These are phyloP conservation scores for Sebastes oblongus DNA, from an alignment of 2,797 vertebrate species.

Conservation along the genomic window DNA sequence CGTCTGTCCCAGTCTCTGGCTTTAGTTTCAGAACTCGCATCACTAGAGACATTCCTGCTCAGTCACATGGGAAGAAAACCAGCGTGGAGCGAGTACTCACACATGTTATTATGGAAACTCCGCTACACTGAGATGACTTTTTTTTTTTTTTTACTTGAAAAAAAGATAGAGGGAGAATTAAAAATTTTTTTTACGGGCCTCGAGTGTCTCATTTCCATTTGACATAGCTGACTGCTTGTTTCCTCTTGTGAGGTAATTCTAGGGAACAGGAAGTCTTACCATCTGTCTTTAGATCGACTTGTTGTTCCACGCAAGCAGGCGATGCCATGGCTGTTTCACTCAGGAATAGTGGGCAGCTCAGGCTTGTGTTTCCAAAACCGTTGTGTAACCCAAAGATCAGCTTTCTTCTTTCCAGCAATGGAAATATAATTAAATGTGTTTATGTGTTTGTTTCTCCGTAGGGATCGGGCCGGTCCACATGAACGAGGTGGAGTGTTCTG, in stretches of 20 bases:
- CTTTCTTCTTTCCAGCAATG: not conserved
- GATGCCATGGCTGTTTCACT: not conserved
- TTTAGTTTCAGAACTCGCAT: constrained; percentile 20
- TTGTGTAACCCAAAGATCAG: constrained; percentile 1
- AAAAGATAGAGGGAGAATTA: not conserved
- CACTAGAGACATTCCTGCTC: constrained; percentile 43
- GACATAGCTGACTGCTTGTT: constrained; percentile 33
- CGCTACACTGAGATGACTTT: not conserved
- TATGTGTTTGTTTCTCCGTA: constrained; percentile 47
- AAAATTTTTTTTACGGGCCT: constrained; percentile 15
- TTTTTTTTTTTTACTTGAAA: constrained; percentile 1
- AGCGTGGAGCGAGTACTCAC: constrained; percentile 20
- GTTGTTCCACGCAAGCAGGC: constrained; percentile 12
- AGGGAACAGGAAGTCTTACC: constrained; percentile 13
- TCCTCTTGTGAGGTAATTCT: constrained; percentile 16
- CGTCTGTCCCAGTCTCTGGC: not conserved
- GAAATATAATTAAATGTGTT: not conserved
- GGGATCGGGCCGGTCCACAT: constrained; percentile 95
- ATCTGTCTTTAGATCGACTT: constrained; percentile 28
- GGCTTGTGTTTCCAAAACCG: not conserved
- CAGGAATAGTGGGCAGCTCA: not conserved
- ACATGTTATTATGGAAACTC: constrained; percentile 62
- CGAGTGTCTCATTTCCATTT: constrained; percentile 40
- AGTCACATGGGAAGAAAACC: constrained; percentile 25
- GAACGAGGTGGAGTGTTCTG: constrained; percentile 91